Base-by-base conservation (phyloP, 2,113 vertebrate species). In the Myrmecobius fasciatus region DNA sequence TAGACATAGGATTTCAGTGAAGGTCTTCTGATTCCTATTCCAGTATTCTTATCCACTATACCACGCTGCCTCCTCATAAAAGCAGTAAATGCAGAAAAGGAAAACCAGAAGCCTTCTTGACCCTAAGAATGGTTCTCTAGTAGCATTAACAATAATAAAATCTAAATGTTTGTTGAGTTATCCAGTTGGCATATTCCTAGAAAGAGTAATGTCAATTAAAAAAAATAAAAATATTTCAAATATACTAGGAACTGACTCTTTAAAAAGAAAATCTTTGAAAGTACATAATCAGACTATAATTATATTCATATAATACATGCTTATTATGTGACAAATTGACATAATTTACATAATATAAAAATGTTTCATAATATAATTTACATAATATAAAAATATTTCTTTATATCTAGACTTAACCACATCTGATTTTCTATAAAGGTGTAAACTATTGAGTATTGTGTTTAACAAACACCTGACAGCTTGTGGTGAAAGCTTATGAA, bases 401-500 rank as follows among this genome's bases (percentile, higher is more conserved):
- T 24, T n/a, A 43, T 22, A 43, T 83, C 14, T 75, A 36, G 14
- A 75, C n/a, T 75, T 75, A n/a, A n/a, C 67, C 67, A 24, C 36
- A 53, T 46, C 1, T 89, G 83, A 53, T 89, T 91, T 83, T 51
- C 46, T 25, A 0, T 48, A 54, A 90, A 92, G 52, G 60, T 52
- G 12, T n/a, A 24, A 24, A 28, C 48, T 31, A 3, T 11, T 25
- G 12, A 26, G n/a, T n/a, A 25, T 46, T 43, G 92, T 46, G 46
- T 53, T 91, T 92, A 56, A 51, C 47, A 88, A 89, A 94, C 53
- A 22, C 28, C 49, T 67, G 97, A 96, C 96, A 95, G 89, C 96
- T 96, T 94, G 96, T 97, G 97, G 97, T 93, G 60, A 75, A 60
- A 56, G 28, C 28, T 22, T 49, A 36, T 8, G 47, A 94, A 94